phyloP scores from a whole-genome alignment of 2,888 invertebrate species.

The Yponomeuta evonymella region DNA sequence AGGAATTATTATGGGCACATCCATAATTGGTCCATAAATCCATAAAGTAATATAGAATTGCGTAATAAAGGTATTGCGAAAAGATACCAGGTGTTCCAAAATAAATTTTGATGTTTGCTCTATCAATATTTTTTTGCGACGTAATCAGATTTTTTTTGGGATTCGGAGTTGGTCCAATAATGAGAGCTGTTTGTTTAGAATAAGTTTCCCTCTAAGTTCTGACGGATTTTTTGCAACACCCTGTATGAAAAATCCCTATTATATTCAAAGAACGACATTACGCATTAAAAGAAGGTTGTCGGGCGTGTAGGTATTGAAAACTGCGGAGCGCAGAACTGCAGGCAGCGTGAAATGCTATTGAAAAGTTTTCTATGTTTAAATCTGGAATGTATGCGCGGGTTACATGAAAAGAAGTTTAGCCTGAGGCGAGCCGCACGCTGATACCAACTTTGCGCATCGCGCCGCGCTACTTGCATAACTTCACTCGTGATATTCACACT shows the following conservation, averaged over 20 bases:
- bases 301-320: not conserved
- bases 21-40: too few relatives aligned
- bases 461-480: constrained; percentile 9
- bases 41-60: too few relatives aligned
- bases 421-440: constrained; percentile 28
- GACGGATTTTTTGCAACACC: not conserved
- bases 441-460: constrained; percentile 31
- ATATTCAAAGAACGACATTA: not conserved
- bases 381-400: constrained; percentile 28
- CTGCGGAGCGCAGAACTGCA: constrained; percentile 23
- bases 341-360: constrained; percentile 23
- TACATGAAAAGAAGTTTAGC: constrained; percentile 42
- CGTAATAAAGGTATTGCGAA: too few relatives aligned
- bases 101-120: too few relatives aligned
- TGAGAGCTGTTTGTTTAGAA: too few relatives aligned
- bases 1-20: too few relatives aligned
- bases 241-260: not conserved
- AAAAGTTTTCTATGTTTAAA: constrained; percentile 28
- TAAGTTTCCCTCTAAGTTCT: too few relatives aligned
- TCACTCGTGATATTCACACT: constrained; percentile 8
- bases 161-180: too few relatives aligned
- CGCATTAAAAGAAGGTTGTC: not conserved
- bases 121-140: too few relatives aligned
- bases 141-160: too few relatives aligned
- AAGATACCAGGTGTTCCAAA: too few relatives aligned